A percentile compares a stretch with the other conserved stretches of the same genome.
These are phyloP conservation scores for Rhyzopertha dominica DNA, from an alignment of 1,140 invertebrate genomes.

Conservation along the genomic window DNA sequence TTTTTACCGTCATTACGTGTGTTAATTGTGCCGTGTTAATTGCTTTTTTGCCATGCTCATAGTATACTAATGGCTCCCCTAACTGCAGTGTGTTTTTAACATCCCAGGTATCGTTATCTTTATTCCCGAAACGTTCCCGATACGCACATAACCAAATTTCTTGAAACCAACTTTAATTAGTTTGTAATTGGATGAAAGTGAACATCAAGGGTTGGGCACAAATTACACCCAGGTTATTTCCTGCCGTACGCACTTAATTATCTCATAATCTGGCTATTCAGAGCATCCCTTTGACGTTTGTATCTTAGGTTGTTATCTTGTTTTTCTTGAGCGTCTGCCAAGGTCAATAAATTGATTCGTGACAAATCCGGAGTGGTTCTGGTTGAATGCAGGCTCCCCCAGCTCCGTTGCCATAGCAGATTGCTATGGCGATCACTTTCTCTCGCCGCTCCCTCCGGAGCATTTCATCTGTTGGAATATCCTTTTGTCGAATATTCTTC, in stretches of 20 bases:
- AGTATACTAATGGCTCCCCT: conserved; percentile 1
- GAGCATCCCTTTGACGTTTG: background rate
- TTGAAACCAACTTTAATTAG: too few species aligned
- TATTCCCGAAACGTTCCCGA: too few species aligned
- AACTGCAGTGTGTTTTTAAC: conserved; percentile 6
- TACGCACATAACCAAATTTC: too few species aligned
- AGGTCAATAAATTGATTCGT: conserved; percentile 7
- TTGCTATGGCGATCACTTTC: conserved; percentile 33
- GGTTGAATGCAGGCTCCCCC: conserved; percentile 20
- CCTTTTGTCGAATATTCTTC: background rate
- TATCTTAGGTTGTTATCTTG: background rate
- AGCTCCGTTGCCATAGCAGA: conserved; percentile 35
- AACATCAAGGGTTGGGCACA: too few species aligned
- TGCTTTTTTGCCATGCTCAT: background rate
- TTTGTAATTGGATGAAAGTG: too few species aligned
- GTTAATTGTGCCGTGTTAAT: conserved; percentile 5
- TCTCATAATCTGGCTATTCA: background rate
- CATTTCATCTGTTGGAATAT: conserved; percentile 3
- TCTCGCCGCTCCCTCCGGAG: background rate
- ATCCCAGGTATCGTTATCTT: too few species aligned
- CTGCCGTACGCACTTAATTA: conserved; percentile 14
- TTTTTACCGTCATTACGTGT: conserved; percentile 4
- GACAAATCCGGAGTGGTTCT: background rate
- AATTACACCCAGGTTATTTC: too few species aligned
- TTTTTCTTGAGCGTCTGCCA: conserved; percentile 3